Evolutionary conservation across 2,797 vertebrate species (phyloP).

Genomic region (Oreochromis mossambicus): DNA sequence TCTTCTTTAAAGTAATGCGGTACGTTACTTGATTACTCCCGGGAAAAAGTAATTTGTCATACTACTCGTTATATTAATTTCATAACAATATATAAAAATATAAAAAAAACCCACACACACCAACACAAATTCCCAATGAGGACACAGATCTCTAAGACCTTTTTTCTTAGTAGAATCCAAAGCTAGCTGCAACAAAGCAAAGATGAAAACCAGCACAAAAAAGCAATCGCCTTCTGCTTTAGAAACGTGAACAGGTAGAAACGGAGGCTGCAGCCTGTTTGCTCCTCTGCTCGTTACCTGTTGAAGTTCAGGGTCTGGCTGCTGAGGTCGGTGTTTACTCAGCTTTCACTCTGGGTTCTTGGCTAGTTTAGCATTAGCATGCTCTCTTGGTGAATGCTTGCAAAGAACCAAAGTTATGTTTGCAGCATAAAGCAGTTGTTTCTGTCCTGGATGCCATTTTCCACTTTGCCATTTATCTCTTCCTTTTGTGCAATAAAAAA

Average conservation of each 20-base stretch:
- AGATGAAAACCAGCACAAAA: background rate
- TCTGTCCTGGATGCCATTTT: background rate
- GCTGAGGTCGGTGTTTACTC: background rate
- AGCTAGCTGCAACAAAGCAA: background rate
- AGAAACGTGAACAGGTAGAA: background rate
- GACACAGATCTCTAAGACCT: background rate
- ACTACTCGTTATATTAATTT: background rate
- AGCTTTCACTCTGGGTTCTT: background rate
- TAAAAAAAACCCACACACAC: background rate
- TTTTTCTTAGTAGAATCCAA: background rate
- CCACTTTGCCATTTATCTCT: background rate
- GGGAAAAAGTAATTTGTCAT: background rate
- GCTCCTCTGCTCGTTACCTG: background rate
- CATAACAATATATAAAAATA: background rate
- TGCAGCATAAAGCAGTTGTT: background rate
- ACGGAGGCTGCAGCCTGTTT: background rate
- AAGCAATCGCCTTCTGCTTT: background rate
- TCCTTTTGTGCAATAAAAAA: background rate
- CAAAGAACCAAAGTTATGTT: background rate
- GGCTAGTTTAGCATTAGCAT: background rate
- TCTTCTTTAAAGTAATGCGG: background rate
- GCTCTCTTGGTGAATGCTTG: background rate
- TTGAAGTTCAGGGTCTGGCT: background rate
- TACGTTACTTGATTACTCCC: background rate
- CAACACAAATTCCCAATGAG: background rate